Percentiles rank a stretch among this genome's conserved stretches.
Conservation (phyloP, 2,797 vertebrate genomes). For the Phaenicophaeus curvirostris region DNA sequence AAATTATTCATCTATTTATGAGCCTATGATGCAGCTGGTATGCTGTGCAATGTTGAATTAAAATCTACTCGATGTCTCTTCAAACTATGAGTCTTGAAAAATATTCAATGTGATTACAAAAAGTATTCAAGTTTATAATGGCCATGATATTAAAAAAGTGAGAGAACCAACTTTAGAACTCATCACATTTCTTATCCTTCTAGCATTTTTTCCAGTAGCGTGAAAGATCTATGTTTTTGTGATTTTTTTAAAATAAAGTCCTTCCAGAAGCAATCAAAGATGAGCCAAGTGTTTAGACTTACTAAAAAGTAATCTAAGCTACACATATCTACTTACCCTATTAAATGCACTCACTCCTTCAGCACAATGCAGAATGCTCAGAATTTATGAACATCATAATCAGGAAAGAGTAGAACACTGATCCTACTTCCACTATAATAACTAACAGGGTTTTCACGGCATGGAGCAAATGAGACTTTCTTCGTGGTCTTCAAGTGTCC, state of each 20-base stretch:
- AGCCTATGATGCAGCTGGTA: not conserved
- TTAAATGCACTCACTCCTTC: not conserved
- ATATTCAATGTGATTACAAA: not conserved
- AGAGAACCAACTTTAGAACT: not conserved
- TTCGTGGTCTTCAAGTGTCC: not conserved
- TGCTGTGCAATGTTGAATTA: conserved; percentile 4
- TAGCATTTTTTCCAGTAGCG: not conserved
- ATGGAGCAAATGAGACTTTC: not conserved
- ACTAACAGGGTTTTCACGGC: not conserved
- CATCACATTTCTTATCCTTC: not conserved
- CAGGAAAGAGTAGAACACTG: not conserved
- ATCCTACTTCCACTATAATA: not conserved
- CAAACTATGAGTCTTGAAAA: conserved; percentile 24
- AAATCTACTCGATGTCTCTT: conserved; percentile 15
- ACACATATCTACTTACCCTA: not conserved
- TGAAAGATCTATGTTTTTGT: not conserved
- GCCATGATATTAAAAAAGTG: not conserved
- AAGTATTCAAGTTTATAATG: conserved; percentile 2
- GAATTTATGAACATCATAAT: not conserved
- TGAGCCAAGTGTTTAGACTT: not conserved
- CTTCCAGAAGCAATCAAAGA: not conserved
- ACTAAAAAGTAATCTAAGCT: not conserved
- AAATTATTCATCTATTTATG: conserved; percentile 34
- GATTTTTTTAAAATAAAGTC: not conserved
- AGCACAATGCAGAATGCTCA: not conserved